Base-by-base conservation (phyloP, 2,888 invertebrate species). In the Calameuta filiformis region DNA sequence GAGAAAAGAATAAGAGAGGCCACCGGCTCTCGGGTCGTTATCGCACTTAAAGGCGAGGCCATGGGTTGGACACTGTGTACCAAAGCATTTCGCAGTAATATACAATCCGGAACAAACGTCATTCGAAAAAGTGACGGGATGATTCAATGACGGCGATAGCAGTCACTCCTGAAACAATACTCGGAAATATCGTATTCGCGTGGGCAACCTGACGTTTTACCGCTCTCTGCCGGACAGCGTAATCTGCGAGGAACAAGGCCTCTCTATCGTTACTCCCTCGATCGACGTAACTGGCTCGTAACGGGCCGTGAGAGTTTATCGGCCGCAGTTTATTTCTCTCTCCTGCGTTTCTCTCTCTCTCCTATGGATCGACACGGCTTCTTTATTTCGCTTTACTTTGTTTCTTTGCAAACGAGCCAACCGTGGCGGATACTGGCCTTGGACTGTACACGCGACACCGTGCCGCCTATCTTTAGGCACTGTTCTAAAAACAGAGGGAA, bases 81-180 rank as follows among this genome's bases (percentile, higher is more conserved):
- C 81, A 82, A 80, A 79, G 81, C 79, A 84, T 85, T 87, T 85
- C 87, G 82, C 81, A 83, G 84, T 85, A 85, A 88, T 88, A 88
- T 88, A 88, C 88, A 88, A 88, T 86, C 85, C 85, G 83, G 85
- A 87, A 84, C 86, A 81, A 85, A 84, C 84, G 85, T 87, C 87
- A 87, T 86, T 87, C 85, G 84, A 79, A 73, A 82, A 81, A 73
- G 73, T 73, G 73, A 75, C 75, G 77, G 69, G 69, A 69, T 69
- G 33, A 69, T 69, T 69, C 69, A 69, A 33, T 79, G 82, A 78
- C 79, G 79, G 77, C 74, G 78, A 74, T 79, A 75, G 74, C 69
- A 33, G 12, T 69, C 69, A 40, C 40, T 40, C 40, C 15, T 15
- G 40, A 40, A 40, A 40, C 40, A 40, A 40, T 40, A 40, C 40